Evolutionary conservation across 2,888 invertebrate genomes (phyloP), one percentile per base, ranked within the genome.

Genomic region (Scrobipalpa costella): DNA sequence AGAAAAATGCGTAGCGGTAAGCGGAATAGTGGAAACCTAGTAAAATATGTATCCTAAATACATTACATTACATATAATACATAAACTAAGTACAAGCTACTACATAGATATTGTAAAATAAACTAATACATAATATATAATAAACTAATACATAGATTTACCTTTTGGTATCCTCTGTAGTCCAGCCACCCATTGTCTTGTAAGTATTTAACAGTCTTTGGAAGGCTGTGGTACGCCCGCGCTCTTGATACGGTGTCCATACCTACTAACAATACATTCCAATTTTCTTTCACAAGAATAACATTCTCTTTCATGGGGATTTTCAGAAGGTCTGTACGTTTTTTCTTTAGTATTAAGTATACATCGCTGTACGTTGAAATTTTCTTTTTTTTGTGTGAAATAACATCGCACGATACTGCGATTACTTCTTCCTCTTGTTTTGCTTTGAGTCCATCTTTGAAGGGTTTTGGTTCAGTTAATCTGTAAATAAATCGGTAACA

Each of bases 321-420:
- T 11, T 49, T 34, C 17, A 34, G 21, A n/a, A 3, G 9, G 27
- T 44, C 44, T 3, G 49, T 57, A 33, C 58, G 38, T 44, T 68
- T 61, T 70, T 77, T 83, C 65, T 81, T 81, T 2, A 84, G 40
- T 58, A 80, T 63, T 6, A 79, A 68, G 64, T 83, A 86, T 34
- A 75, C 73, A 64, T 85, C 85, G 69, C 77, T 69, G 58, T 84
- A 84, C 40, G 83, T 69, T 47, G 66, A 59, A 7, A 27, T n/a
- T 17, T 13, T 47, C 19, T 52, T 50, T n/a, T 52, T 52, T 36
- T 61, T 50, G 15, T 1, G 2, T 0, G 21, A 34, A 8, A n/a
- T n/a, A 13, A 38, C 17, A 13, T n/a, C 59, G 65, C 86, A 86
- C 2, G 70, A 70, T 13, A 86, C 80, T 17, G 65, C 75, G 40